A percentile compares a stretch with the other conserved stretches of the same genome.
These are phyloP conservation scores for human (Homo sapiens) DNA, from an alignment of 2,113 vertebrate genomes.

Conservation along the genomic window DNA sequence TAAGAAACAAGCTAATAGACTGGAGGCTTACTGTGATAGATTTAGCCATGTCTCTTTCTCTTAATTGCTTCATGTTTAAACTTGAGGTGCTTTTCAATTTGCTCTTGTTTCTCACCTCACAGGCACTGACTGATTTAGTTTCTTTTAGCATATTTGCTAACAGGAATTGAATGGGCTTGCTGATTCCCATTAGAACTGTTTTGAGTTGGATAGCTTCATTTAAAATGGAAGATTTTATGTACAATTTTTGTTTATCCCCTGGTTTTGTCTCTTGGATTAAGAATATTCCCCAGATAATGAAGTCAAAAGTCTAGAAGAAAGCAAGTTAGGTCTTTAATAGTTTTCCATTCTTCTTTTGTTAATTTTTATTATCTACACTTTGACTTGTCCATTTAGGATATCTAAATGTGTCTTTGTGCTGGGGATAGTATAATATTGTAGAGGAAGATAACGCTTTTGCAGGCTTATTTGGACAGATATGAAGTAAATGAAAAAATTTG, in stretches of 20 bases:
- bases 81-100: slow-evolving; percentile 38
- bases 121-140: neutral
- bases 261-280: slow-evolving; percentile 26
- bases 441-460: neutral
- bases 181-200: neutral
- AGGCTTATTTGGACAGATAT: neutral
- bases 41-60: neutral
- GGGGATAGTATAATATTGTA: neutral
- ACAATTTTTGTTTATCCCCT: neutral
- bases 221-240: slow-evolving; percentile 19
- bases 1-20: neutral
- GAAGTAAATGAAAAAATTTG: neutral
- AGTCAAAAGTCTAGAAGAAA: neutral
- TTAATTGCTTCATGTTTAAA: slow-evolving; percentile 44
- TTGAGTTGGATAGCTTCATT: slow-evolving; percentile 34
- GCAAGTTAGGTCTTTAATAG: neutral
- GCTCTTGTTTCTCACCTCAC: neutral
- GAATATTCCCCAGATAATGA: neutral
- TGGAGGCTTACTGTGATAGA: neutral
- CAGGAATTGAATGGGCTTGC: neutral
- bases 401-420: neutral
- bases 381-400: neutral
- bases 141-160: neutral
- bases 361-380: neutral
- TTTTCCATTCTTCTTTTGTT: neutral